Conservation (phyloP, 2,888 invertebrate genomes). For the Acanthosepion esculentum region DNA sequence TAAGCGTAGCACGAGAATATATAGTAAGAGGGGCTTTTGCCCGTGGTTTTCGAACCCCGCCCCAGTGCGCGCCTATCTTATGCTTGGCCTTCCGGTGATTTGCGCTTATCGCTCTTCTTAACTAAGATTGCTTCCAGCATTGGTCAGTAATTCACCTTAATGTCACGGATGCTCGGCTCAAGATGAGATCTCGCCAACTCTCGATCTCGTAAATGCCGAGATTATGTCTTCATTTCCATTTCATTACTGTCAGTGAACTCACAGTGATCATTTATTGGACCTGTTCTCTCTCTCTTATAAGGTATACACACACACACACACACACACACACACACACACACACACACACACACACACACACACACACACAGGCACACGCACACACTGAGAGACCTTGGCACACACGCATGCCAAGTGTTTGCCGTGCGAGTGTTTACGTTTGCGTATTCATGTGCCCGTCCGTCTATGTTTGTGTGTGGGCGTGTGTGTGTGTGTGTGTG, state of each 20-base stretch:
- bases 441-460: fast-evolving
- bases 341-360: background rate
- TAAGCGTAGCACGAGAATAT: too few species aligned
- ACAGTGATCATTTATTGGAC: background rate
- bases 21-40: too few species aligned
- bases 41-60: too few species aligned
- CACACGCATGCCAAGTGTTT: background rate
- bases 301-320: background rate
- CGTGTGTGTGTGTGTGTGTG: too few species aligned
- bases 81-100: background rate
- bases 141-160: conserved; percentile 22
- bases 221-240: conserved; percentile 6
- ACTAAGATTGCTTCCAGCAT: background rate
- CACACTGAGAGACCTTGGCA: too few species aligned
- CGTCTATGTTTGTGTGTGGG: fast-evolving
- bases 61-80: background rate
- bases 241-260: background rate
- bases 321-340: background rate
- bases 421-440: too few species aligned
- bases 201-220: conserved; percentile 4
- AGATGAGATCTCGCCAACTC: conserved; percentile 21
- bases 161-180: background rate
- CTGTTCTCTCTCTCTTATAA: too few species aligned
- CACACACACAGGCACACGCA: background rate
- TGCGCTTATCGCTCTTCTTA: background rate